These are phyloP conservation scores for Sebastes cheni DNA, from an alignment of 2,797 vertebrate species.

Conservation along the genomic window DNA sequence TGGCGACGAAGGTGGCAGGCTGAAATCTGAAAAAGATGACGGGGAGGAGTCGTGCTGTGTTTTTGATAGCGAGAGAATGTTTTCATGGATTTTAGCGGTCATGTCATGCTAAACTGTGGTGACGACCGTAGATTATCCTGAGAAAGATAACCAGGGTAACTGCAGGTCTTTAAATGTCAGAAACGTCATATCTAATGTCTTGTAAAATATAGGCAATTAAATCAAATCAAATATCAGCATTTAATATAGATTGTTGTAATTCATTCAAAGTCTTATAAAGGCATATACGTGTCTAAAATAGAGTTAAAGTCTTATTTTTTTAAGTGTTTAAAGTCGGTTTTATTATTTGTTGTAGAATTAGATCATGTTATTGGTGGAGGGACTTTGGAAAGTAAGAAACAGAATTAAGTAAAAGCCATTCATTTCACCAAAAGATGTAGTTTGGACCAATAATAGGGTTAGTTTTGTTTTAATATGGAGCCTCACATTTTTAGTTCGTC, in stretches of 20 bases:
- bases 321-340: background rate
- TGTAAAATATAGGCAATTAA: background rate
- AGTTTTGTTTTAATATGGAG: background rate
- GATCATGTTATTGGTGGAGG: background rate
- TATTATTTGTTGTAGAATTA: background rate
- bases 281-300: background rate
- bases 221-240: background rate
- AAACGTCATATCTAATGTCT: background rate
- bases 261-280: background rate
- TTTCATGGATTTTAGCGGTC: conserved; percentile 7
- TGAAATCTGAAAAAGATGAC: conserved; percentile 24
- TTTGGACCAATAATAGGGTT: background rate
- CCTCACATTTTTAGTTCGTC: background rate
- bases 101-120: background rate
- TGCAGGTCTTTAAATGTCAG: background rate
- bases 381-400: background rate
- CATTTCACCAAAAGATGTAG: background rate
- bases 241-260: background rate
- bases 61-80: background rate
- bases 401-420: background rate
- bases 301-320: background rate
- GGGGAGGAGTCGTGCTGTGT: conserved; percentile 3
- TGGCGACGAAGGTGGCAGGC: background rate
- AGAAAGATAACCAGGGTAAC: background rate
- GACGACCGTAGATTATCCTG: background rate